Base-by-base conservation (phyloP, 1,140 invertebrate species). In the Drosophila quadrilineata region DNA sequence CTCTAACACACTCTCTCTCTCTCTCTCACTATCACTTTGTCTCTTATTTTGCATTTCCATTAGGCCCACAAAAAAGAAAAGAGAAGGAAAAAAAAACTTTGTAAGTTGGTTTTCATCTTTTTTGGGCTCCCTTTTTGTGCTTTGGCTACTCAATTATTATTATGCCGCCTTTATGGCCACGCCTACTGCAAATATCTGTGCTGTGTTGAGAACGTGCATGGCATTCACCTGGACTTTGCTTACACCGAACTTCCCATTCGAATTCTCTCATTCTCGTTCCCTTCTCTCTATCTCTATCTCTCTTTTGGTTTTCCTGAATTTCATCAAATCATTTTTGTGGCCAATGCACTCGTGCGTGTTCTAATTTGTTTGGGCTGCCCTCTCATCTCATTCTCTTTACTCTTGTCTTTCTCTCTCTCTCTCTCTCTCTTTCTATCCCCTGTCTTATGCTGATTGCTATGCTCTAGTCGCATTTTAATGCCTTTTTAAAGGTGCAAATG, bases 301-400 rank as follows among this genome's bases (percentile, higher is more conserved):
- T 8, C 14, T 29, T 26, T 17, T 49, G 16, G 59, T 28, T 35
- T 67, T 53, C 10, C 22, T 29, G 17, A 58, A 28, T 48, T 65
- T 59, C 53, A 65, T 73, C 77, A 77, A 75, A 76, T 84, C 66
- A 72, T 71, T 77, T 85, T 71, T 77, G 77, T 71, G 70, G 74
- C 53, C 79, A 36, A 72, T 41, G 66, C 71, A 68, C 29, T 85
- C 77, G 77, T 85, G 77, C 79, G 77, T 85, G 79, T 35, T 59
- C 74, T 79, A 84, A 84, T 85, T 84, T 84, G 74, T 71, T 74
- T 71, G 52, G 52, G n/a, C n/a, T n/a, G n/a, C n/a, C n/a, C n/a
- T n/a, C n/a, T n/a, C n/a, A n/a, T n/a, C n/a, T n/a, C n/a, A n/a
- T n/a, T n/a, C n/a, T n/a, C n/a, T n/a, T n/a, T n/a, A n/a, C n/a